A percentile compares a stretch with the other conserved stretches of the same genome.
Conservation (phyloP, 2,113 vertebrate genomes). For the Mus spicilegus region DNA sequence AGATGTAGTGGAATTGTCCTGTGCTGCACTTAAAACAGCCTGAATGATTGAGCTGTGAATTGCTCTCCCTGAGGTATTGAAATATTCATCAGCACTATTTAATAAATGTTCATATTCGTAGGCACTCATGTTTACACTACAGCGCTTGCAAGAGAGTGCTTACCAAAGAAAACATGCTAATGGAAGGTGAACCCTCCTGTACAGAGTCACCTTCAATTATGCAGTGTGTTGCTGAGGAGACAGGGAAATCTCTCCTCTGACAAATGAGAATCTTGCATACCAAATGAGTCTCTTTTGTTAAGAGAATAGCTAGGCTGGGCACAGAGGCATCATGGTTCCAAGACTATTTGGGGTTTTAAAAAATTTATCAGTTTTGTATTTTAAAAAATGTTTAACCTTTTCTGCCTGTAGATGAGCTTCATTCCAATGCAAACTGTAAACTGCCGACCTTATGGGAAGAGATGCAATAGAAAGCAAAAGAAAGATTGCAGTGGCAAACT, state of each 20-base stretch:
- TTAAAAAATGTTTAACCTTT: slow-evolving; percentile 85
- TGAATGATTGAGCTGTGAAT: slow-evolving; percentile 92
- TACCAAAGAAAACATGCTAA: slow-evolving; percentile 92
- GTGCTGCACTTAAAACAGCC: slow-evolving; percentile 90
- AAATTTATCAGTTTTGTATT: slow-evolving; percentile 86
- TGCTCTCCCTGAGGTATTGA: slow-evolving; percentile 90
- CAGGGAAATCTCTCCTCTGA: slow-evolving; percentile 86
- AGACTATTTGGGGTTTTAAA: slow-evolving; percentile 85
- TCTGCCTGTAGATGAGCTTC: slow-evolving; percentile 61
- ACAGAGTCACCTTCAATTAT: slow-evolving; percentile 91
- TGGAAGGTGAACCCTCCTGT: slow-evolving; percentile 90
- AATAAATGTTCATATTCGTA: slow-evolving; percentile 91
- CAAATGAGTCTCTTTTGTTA: slow-evolving; percentile 83
- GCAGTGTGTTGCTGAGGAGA: slow-evolving; percentile 83
- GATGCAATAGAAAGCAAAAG: slow-evolving; percentile 63
- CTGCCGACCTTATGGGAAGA: slow-evolving; percentile 60
- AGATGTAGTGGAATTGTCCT: slow-evolving; percentile 92
- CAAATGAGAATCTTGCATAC: slow-evolving; percentile 82
- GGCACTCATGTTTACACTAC: slow-evolving; percentile 91
- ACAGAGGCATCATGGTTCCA: slow-evolving; percentile 76
- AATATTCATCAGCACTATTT: slow-evolving; percentile 92
- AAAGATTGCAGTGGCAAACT: slow-evolving; percentile 59
- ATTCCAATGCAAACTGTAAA: slow-evolving; percentile 69
- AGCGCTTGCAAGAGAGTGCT: slow-evolving; percentile 90
- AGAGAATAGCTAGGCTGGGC: slow-evolving; percentile 75